phyloP scores from a whole-genome alignment of 2,113 vertebrate genomes.

The Protomyctophum bolini region DNA sequence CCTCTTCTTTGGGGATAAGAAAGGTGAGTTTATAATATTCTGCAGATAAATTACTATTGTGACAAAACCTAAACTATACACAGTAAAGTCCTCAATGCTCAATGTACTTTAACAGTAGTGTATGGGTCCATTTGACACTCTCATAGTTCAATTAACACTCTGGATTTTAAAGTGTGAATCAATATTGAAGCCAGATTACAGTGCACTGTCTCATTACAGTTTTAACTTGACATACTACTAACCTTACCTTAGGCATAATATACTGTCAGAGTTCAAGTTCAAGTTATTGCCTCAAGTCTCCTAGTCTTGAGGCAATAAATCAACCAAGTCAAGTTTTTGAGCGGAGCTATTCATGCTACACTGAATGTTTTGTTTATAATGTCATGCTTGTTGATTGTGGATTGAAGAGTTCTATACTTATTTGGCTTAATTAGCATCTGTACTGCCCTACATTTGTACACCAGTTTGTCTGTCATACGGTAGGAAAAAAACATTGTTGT shows the following conservation, averaged over 20 bases:
- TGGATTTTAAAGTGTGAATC: not conserved
- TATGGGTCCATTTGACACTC: no score
- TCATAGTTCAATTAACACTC: constrained; percentile 58
- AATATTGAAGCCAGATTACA: constrained; percentile 39
- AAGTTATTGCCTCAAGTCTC: constrained; percentile 37
- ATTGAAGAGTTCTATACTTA: constrained; percentile 25
- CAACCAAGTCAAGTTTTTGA: constrained; percentile 50
- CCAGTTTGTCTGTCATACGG: constrained; percentile 55
- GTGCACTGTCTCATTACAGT: constrained; percentile 37
- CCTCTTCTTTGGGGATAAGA: constrained; percentile 98
- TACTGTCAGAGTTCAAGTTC: constrained; percentile 53
- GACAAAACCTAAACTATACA: no score
- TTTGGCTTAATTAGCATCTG: constrained; percentile 70
- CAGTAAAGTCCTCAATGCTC: no score
- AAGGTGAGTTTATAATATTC: constrained; percentile 81
- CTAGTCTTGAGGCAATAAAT: constrained; percentile 41
- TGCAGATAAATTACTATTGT: no score
- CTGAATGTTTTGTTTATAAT: constrained; percentile 63
- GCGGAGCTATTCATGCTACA: constrained; percentile 46
- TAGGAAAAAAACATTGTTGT: constrained; percentile 57
- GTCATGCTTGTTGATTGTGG: constrained; percentile 62
- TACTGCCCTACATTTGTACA: constrained; percentile 61
- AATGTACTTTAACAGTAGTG: no score
- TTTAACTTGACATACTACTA: constrained; percentile 9
- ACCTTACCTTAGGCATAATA: no score